Percentiles rank a stretch among this genome's conserved stretches.
These are phyloP conservation scores for Leptopilina myrica DNA, from an alignment of 2,888 invertebrate species.

Conservation along the genomic window DNA sequence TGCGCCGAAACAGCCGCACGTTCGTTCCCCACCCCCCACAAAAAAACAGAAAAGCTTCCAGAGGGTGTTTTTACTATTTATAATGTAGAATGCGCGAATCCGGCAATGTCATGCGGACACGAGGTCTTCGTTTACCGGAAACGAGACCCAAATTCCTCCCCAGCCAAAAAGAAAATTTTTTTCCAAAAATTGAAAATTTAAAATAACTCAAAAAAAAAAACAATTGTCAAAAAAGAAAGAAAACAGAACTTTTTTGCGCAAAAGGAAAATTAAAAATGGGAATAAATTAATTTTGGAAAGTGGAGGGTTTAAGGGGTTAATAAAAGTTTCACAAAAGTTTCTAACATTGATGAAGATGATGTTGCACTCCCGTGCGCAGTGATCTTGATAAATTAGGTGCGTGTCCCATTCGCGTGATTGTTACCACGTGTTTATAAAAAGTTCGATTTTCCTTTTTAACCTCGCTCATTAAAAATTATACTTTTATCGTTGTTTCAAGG, in stretches of 20 bases:
- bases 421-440: conserved; percentile 22
- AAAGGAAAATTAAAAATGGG: neutral
- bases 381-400: conserved; percentile 47
- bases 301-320: neutral
- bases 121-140: conserved; percentile 35
- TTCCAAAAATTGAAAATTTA: neutral
- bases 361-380: conserved; percentile 6
- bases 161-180: neutral
- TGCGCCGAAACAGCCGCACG: conserved; percentile 75
- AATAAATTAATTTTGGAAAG: conserved; percentile 6
- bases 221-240: neutral
- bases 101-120: conserved; percentile 44
- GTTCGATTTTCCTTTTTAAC: neutral
- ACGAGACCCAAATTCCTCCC: conserved; percentile 26
- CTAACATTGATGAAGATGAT: conserved; percentile 26
- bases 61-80: conserved; percentile 1
- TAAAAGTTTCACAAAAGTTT: conserved; percentile 25
- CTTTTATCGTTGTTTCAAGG: conserved; percentile 9
- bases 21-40: conserved; percentile 52
- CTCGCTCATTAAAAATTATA: neutral
- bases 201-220: neutral
- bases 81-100: conserved; percentile 41
- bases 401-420: conserved; percentile 47
- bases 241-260: neutral
- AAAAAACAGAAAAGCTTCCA: neutral